Evolutionary conservation across 1,140 invertebrate genomes (phyloP).

Genomic region (Camponotus floridanus): DNA sequence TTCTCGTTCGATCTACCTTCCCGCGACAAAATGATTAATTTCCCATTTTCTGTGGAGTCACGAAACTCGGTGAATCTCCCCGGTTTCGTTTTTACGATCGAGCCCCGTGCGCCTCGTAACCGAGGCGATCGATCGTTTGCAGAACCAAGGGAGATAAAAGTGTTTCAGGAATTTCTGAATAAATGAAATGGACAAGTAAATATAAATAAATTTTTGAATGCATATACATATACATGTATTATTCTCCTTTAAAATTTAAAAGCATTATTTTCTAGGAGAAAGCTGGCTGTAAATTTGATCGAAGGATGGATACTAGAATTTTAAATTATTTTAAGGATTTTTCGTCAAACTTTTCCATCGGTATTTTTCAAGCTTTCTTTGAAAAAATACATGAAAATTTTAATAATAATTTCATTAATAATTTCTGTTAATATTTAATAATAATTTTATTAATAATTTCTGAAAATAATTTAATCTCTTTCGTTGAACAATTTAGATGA

Average conservation of each 20-base stretch:
- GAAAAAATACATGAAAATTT: neutral
- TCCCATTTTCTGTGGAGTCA: constrained; percentile 29
- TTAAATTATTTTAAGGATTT: neutral
- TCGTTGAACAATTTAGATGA: too few relatives aligned
- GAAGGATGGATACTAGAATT: neutral
- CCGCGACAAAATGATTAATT: constrained; percentile 56
- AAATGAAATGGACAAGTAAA: constrained; percentile 16
- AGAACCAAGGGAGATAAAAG: constrained; percentile 33
- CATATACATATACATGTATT: too few relatives aligned
- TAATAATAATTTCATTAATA: too few relatives aligned
- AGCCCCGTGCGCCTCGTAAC: constrained; percentile 43
- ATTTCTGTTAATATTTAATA: too few relatives aligned
- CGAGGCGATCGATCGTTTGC: constrained; percentile 25
- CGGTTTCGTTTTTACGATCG: constrained; percentile 35
- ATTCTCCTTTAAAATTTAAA: too few relatives aligned
- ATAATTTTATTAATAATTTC: too few relatives aligned
- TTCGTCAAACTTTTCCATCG: neutral
- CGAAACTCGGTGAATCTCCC: constrained; percentile 43
- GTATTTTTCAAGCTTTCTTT: neutral
- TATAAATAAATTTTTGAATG: too few relatives aligned
- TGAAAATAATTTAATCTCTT: neutral
- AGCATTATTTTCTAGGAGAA: too few relatives aligned
- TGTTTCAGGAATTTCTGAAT: constrained; percentile 16
- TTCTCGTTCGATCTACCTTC: constrained; percentile 3
- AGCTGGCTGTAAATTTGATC: too few relatives aligned